A percentile compares a stretch with the other conserved stretches of the same genome.
Evolutionary conservation across 30 jellyfish, hydroid and myxozoan species (phyloP).

Genomic region (Morbakka virulenta): DNA sequence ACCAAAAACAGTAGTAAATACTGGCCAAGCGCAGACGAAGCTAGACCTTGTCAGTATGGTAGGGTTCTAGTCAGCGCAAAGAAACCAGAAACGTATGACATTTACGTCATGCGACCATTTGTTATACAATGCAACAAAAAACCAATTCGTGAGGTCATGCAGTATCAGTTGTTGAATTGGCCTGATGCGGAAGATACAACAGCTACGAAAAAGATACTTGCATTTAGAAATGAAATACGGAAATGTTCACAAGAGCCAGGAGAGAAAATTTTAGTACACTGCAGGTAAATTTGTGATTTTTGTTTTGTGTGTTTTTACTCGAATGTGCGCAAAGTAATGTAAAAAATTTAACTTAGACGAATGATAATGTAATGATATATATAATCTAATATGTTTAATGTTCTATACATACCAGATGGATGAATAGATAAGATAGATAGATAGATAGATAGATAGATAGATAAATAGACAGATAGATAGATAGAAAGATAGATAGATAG

Average conservation of each 20-base stretch:
- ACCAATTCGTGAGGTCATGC: conserved; percentile 42
- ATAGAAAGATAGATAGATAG: no score
- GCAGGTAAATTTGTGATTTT: conserved; percentile 51
- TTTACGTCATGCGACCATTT: conserved; percentile 34
- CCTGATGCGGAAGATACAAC: conserved; percentile 63
- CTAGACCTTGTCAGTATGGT: conserved; percentile 34
- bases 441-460: no score
- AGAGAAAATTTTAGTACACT: conserved; percentile 60
- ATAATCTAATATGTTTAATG: no score
- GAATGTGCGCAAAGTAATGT: no score
- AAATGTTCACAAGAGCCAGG: conserved; percentile 50
- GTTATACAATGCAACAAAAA: conserved; percentile 21
- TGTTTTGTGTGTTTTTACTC: no score
- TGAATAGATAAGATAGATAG: no score
- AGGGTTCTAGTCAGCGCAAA: conserved; percentile 31
- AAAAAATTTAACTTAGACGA: no score
- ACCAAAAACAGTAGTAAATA: conserved; percentile 18
- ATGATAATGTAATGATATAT: no score
- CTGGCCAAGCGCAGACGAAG: conserved; percentile 63
- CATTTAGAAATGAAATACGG: conserved; percentile 54
- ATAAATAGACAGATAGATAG: no score
- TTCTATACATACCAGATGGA: no score
- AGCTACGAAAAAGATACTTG: conserved; percentile 19
- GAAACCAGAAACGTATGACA: conserved; percentile 24
- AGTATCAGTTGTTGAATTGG: conserved; percentile 74